Conservation (phyloP, 2,888 invertebrate genomes). For the Noctua janthe region DNA sequence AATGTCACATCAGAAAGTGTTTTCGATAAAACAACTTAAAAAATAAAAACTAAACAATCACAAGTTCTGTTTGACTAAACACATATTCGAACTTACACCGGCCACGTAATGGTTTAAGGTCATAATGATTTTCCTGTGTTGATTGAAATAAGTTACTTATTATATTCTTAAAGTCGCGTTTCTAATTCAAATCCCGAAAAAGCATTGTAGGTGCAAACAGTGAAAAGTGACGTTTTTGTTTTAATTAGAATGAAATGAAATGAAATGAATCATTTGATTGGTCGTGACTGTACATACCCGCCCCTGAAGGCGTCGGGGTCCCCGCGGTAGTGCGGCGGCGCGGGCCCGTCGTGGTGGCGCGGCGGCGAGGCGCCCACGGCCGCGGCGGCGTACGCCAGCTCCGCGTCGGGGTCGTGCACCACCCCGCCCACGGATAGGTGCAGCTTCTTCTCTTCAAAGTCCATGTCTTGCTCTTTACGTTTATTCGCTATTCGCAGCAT, state of each 20-base stretch:
- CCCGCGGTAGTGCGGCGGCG: constrained; percentile 73
- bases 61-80: too few species aligned
- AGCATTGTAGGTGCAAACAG: too few species aligned
- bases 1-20: too few species aligned
- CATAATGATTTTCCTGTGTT: too few species aligned
- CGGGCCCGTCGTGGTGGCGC: constrained; percentile 70
- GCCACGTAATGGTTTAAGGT: too few species aligned
- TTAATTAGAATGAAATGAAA: not conserved
- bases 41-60: too few species aligned
- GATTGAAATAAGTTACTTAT: too few species aligned
- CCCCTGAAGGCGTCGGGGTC: constrained; percentile 80
- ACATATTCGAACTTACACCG: too few species aligned
- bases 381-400: constrained; percentile 92
- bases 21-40: too few species aligned
- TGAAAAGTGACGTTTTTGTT: too few species aligned
- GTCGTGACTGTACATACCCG: constrained; percentile 9
- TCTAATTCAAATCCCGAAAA: too few species aligned
- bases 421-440: constrained; percentile 93
- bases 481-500: constrained; percentile 96
- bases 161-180: too few species aligned
- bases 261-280: not conserved
- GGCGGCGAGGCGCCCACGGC: constrained; percentile 90
- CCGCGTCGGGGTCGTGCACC: constrained; percentile 88
- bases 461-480: constrained; percentile 98
- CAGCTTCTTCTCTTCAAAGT: constrained; percentile 98